Conservation (phyloP, 2,113 vertebrate genomes). For the Pluvianellus socialis region DNA sequence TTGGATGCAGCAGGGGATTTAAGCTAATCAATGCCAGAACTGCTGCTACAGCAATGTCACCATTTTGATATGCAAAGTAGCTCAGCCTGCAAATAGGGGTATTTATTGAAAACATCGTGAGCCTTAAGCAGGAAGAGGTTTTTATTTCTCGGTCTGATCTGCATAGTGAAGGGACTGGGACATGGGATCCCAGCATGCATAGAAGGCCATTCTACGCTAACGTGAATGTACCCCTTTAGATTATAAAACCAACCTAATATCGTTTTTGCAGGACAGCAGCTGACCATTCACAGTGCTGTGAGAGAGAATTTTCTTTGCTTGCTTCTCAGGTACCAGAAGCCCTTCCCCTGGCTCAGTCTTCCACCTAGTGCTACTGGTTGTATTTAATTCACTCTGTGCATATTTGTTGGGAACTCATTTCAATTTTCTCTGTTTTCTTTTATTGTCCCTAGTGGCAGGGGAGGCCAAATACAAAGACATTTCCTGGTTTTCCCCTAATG, state of each 20-base stretch:
- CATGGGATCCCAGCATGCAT: background rate
- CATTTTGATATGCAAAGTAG: background rate
- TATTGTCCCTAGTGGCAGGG: conserved; percentile 79
- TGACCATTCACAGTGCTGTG: background rate
- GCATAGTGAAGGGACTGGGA: background rate
- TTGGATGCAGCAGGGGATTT: background rate
- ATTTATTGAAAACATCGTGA: background rate
- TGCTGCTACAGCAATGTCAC: background rate
- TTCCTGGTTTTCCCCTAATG: conserved; percentile 93
- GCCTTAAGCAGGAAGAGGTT: background rate
- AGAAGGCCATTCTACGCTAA: background rate
- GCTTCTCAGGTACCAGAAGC: background rate
- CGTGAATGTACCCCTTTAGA: background rate
- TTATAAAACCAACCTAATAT: background rate
- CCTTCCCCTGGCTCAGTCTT: background rate
- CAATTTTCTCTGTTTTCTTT: background rate
- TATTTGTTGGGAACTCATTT: background rate
- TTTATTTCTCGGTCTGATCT: background rate
- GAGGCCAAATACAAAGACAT: conserved; percentile 88
- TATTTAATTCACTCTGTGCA: background rate
- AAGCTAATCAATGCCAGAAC: background rate
- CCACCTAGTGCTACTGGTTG: background rate
- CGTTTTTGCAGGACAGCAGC: background rate
- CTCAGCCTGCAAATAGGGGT: background rate
- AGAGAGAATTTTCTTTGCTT: background rate